A percentile compares a stretch with the other conserved stretches of the same genome.
phyloP scores from a whole-genome alignment of 2,888 invertebrate genomes.

The Eledona agricola region DNA sequence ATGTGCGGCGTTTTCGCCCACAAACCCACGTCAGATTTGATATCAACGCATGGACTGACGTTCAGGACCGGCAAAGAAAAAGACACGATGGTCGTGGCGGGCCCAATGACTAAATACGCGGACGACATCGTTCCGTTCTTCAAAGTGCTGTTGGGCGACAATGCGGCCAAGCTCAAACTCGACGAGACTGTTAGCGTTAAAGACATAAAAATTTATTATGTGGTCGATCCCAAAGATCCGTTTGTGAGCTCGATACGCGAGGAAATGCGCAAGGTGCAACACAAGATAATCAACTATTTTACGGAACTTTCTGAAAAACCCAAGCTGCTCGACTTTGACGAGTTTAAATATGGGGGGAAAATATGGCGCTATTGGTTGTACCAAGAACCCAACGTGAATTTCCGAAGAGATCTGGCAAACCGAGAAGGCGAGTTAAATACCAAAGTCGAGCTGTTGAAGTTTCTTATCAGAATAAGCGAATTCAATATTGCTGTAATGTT shows the following conservation, averaged over 20 bases:
- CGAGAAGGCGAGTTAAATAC: constrained; percentile 66
- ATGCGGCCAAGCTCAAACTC: constrained; percentile 66
- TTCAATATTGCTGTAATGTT: constrained; percentile 75
- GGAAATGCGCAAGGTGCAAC: constrained; percentile 67
- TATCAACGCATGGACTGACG: constrained; percentile 69
- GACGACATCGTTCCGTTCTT: constrained; percentile 83
- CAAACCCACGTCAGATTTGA: constrained; percentile 71
- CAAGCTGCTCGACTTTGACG: constrained; percentile 55
- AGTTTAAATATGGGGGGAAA: constrained; percentile 68
- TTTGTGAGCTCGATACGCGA: constrained; percentile 75
- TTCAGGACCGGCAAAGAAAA: constrained; percentile 73
- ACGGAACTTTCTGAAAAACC: constrained; percentile 50
- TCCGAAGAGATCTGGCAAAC: constrained; percentile 72
- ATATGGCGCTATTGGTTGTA: constrained; percentile 83
- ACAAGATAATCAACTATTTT: constrained; percentile 60
- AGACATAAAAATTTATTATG: constrained; percentile 78
- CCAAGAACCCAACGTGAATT: constrained; percentile 70
- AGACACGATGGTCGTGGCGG: constrained; percentile 83
- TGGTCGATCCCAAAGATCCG: constrained; percentile 77
- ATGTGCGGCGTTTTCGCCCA: constrained; percentile 90
- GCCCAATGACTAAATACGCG: constrained; percentile 82
- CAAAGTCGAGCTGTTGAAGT: constrained; percentile 68
- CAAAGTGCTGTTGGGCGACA: constrained; percentile 69
- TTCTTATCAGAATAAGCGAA: constrained; percentile 68
- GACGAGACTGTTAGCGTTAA: constrained; percentile 71